Evolutionary conservation across 2,113 vertebrate genomes (phyloP), one percentile per base, ranked within the genome.

Genomic region (Bubo scandiacus): DNA sequence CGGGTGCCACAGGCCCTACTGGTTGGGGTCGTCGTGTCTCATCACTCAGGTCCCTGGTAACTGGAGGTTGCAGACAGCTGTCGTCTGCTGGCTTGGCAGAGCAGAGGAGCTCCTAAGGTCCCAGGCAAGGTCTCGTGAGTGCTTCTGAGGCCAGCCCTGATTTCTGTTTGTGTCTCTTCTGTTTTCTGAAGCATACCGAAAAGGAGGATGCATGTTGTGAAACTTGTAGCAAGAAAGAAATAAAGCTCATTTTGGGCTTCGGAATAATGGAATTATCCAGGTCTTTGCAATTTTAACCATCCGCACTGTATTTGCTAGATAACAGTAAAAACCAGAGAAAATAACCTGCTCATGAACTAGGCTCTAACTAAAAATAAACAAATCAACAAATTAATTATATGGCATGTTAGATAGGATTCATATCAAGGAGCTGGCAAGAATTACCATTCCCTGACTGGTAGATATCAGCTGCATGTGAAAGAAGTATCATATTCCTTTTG

Each of bases 1-100:
- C 6, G 45, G 19, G 68, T 61, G 45, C 20, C 40, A 3, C 42
- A 54, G 73, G 4, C 4, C 3, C 22, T 81, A 3, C 15, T 3
- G 20, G 7, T 1, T n/a, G 13, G 30, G 18, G 9, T 71, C 1
- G 2, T 15, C 42, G 15, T 27, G 57, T 85, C 38, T 74, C 27
- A 27, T 14, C 3, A 1, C 32, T 45, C 0, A 0, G 23, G 59
- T 7, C 42, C 0, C 0, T 6, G 21, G 52, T 20, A 18, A 4
- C 47, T 30, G 85, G 30, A 42, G 40, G 29, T 30, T 63, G 42
- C 47, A 16, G 52, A 16, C 45, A 45, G 54, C 34, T 62, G 86
- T 42, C 74, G 6, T 15, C 36, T 6, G 25, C 42, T 12, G 22
- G 9, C 27, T 42, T 77, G 49, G 72, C 17, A 7, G 17, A 36